Percentiles rank a stretch among this genome's conserved stretches.
Evolutionary conservation across 2,888 invertebrate species (phyloP).

Genomic region (Trissonchulus latispiculum): DNA sequence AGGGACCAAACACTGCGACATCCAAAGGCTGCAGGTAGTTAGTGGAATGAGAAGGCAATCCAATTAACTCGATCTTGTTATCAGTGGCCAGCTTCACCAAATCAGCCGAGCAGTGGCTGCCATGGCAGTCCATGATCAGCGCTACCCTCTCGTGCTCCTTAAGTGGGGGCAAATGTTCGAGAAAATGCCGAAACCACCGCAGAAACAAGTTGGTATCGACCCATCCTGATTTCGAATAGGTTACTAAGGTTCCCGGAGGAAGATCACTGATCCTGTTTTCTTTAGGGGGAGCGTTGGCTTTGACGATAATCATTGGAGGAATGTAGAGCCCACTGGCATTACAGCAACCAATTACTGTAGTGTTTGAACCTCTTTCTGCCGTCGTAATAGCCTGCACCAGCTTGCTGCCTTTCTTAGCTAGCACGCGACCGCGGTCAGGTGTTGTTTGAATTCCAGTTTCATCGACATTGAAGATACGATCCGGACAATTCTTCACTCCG

Average conservation of each 20-base stretch:
- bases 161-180: background rate
- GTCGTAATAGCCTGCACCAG: background rate
- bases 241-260: background rate
- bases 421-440: background rate
- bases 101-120: background rate
- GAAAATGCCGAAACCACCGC: background rate
- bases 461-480: background rate
- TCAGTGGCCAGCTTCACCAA: background rate
- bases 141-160: background rate
- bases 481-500: background rate
- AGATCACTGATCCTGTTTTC: too few relatives aligned
- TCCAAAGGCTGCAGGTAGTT: background rate
- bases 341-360: constrained; percentile 5
- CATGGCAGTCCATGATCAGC: background rate
- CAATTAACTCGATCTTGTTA: background rate
- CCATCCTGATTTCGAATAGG: background rate
- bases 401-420: background rate
- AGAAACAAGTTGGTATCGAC: constrained; percentile 1
- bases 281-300: background rate
- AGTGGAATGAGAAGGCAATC: background rate
- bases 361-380: constrained; percentile 12
- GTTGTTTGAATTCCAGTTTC: background rate
- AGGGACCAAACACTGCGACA: background rate
- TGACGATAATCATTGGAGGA: constrained; percentile 1
- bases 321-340: constrained; percentile 6